These are phyloP conservation scores for Pammene fasciana DNA, from an alignment of 2,888 invertebrate species.

Conservation along the genomic window DNA sequence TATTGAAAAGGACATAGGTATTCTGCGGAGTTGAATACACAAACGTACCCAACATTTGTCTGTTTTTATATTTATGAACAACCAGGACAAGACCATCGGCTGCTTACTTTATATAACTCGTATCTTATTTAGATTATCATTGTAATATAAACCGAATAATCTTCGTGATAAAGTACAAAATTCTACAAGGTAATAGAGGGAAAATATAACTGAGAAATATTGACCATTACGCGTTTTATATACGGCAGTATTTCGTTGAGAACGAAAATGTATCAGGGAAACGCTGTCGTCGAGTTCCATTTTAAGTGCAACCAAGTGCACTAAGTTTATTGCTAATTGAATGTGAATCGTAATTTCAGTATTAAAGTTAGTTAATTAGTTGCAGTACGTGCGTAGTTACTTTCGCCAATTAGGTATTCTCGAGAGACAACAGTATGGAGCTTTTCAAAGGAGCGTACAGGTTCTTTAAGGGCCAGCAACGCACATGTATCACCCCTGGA, in stretches of 20 bases:
- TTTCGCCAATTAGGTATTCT: no score
- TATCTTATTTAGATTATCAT: not conserved
- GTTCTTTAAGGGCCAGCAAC: no score
- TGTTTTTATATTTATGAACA: constrained; percentile 34
- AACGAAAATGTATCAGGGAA: constrained; percentile 22
- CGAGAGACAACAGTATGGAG: no score
- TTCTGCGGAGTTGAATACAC: constrained; percentile 11
- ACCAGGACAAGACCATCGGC: no score
- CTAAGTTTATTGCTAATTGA: not conserved
- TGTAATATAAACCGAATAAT: not conserved
- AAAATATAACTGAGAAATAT: not conserved
- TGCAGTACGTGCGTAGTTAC: no score
- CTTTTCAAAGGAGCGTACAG: no score
- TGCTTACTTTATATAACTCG: not conserved
- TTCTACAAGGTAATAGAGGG: not conserved
- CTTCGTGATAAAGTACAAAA: not conserved
- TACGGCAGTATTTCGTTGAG: constrained; percentile 21
- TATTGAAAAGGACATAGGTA: constrained; percentile 11
- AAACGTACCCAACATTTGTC: constrained; percentile 27
- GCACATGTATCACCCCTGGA: no score
- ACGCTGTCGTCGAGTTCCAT: not conserved
- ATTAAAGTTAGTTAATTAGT: no score
- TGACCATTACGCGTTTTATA: constrained; percentile 18
- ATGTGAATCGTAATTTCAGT: not conserved
- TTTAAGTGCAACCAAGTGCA: not conserved